These are phyloP conservation scores for Struthidea cinerea DNA, from an alignment of 2,113 vertebrate species.

Conservation along the genomic window DNA sequence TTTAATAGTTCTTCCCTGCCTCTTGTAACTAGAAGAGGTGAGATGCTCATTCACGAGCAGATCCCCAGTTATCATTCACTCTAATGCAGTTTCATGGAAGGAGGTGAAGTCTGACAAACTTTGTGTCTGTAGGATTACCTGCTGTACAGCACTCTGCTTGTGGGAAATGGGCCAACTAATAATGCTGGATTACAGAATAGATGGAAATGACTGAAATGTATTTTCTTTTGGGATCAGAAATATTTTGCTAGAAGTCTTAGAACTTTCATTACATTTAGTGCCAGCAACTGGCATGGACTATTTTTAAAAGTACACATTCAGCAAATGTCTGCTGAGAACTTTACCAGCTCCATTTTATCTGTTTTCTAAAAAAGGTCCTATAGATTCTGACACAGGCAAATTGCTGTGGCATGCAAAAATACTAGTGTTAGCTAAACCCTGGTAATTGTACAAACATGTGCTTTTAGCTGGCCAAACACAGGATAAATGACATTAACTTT, in stretches of 20 bases:
- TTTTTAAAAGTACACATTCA: background rate
- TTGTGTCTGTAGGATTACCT: background rate
- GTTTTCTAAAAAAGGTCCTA: background rate
- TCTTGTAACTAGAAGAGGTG: background rate
- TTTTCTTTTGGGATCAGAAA: conserved; percentile 13
- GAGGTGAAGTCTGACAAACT: background rate
- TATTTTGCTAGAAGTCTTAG: background rate
- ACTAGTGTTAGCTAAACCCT: conserved; percentile 15
- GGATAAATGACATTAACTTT: conserved; percentile 9
- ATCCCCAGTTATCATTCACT: background rate
- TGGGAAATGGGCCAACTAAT: background rate
- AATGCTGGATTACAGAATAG: background rate
- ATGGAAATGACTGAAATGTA: background rate
- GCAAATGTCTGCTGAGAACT: background rate
- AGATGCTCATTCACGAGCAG: background rate
- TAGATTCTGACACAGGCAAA: background rate
- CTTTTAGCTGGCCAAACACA: conserved; percentile 2
- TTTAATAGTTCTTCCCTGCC: background rate
- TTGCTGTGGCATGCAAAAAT: conserved; percentile 37
- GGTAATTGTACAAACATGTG: background rate
- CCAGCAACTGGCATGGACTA: background rate
- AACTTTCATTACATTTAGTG: background rate
- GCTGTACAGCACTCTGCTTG: background rate
- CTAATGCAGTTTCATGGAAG: background rate
- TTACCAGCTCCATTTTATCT: conserved; percentile 30